Percentiles rank a stretch among this genome's conserved stretches.
Conservation (phyloP, 2,797 vertebrate genomes). For the Picus viridis region DNA sequence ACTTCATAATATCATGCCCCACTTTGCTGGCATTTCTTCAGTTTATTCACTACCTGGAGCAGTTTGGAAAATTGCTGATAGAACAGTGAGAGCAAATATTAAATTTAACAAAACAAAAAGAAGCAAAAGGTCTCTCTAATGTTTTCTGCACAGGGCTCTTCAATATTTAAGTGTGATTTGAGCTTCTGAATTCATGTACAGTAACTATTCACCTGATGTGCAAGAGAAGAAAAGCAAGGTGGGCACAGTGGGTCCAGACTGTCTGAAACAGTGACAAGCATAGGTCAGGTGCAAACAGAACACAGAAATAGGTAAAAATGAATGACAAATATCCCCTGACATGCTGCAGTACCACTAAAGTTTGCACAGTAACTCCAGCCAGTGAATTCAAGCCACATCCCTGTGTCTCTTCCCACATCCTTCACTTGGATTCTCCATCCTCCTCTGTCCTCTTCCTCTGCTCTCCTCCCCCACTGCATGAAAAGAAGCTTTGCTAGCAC, state of each 20-base stretch:
- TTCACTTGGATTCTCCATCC: neutral
- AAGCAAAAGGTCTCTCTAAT: neutral
- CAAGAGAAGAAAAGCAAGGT: too few species aligned
- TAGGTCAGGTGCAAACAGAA: neutral
- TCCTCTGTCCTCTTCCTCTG: neutral
- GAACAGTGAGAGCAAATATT: neutral
- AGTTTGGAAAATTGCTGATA: neutral
- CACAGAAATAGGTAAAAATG: neutral
- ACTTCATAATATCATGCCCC: neutral
- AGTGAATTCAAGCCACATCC: neutral
- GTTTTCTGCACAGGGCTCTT: neutral
- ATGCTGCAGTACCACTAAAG: neutral
- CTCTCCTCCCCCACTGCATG: neutral
- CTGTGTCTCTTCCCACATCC: neutral
- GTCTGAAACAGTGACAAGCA: neutral
- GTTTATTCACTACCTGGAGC: neutral
- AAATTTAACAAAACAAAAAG: neutral
- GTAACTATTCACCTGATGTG: too few species aligned
- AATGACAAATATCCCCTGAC: neutral
- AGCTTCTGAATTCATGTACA: too few species aligned
- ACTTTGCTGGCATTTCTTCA: neutral
- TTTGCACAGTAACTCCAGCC: neutral
- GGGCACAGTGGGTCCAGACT: neutral
- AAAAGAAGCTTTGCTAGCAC: constrained; percentile 20
- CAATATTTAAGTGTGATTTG: neutral